A percentile compares a stretch with the other conserved stretches of the same genome.
Conservation (phyloP, 2,113 vertebrate genomes). For the Charadrius vociferus region DNA sequence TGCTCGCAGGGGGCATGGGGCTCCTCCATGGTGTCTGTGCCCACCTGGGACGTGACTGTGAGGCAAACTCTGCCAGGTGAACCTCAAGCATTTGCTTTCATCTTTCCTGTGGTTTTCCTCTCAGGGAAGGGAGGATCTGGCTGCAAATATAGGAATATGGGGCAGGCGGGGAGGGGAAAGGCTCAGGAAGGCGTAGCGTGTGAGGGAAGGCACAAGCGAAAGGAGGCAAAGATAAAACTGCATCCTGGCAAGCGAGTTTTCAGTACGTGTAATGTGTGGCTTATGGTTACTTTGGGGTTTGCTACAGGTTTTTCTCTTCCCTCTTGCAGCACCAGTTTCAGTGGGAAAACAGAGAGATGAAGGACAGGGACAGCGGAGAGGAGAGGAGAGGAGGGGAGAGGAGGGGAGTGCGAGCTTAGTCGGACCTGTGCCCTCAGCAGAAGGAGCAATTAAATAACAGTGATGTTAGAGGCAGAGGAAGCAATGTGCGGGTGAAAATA, state of each 20-base stretch:
- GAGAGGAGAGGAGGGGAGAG: background rate
- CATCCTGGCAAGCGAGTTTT: background rate
- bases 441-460: background rate
- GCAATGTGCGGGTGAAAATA: background rate
- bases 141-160: background rate
- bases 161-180: background rate
- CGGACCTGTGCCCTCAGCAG: rapidly evolving
- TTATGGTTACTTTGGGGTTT: background rate
- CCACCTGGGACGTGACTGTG: rapidly evolving
- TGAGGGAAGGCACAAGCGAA: background rate
- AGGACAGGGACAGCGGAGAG: background rate
- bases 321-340: background rate
- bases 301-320: background rate
- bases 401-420: no score
- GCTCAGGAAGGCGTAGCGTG: background rate
- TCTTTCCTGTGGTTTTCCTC: background rate
- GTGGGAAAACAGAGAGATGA: background rate
- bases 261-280: rapidly evolving
- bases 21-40: background rate
- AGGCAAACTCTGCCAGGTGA: background rate
- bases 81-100: background rate
- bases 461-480: background rate
- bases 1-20: background rate
- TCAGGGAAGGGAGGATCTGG: background rate
- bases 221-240: background rate